A percentile compares a stretch with the other conserved stretches of the same genome.
These are phyloP conservation scores for Pogonus chalceus DNA, from an alignment of 1,140 invertebrate species.

Conservation along the genomic window DNA sequence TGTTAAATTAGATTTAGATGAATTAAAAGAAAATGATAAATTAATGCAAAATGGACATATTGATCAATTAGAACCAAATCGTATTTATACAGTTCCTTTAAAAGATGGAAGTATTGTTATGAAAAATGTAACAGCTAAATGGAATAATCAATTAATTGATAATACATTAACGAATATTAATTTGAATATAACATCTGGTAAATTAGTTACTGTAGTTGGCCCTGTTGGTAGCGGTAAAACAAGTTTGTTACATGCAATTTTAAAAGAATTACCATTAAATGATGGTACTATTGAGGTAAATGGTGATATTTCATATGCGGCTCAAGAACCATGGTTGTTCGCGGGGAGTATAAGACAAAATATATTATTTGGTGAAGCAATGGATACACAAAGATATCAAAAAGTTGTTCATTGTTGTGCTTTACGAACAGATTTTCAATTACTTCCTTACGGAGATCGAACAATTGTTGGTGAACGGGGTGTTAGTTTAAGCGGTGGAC, in stretches of 20 bases:
- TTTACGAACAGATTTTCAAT: slow-evolving; percentile 56
- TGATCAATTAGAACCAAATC: slow-evolving; percentile 37
- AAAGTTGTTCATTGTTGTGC: slow-evolving; percentile 51
- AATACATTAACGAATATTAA: slow-evolving; percentile 49
- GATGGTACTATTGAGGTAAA: slow-evolving; percentile 49
- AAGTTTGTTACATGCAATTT: slow-evolving; percentile 56
- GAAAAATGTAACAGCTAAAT: slow-evolving; percentile 50
- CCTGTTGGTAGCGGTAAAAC: slow-evolving; percentile 77
- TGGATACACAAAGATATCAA: slow-evolving; percentile 44
- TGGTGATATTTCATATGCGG: slow-evolving; percentile 67
- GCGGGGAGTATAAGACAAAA: slow-evolving; percentile 50
- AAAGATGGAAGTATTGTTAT: slow-evolving; percentile 30
- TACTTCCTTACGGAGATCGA: slow-evolving; percentile 56
- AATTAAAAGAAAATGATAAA: slow-evolving; percentile 17
- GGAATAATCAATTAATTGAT: slow-evolving; percentile 42
- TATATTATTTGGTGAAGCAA: slow-evolving; percentile 48
- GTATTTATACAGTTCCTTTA: slow-evolving; percentile 42
- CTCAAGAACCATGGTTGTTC: slow-evolving; percentile 71
- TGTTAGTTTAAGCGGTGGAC: slow-evolving; percentile 69
- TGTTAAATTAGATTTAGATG: neutral
- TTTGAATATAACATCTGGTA: slow-evolving; percentile 44
- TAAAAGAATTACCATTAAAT: slow-evolving; percentile 58
- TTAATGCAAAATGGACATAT: slow-evolving; percentile 23
- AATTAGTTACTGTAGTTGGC: slow-evolving; percentile 64
- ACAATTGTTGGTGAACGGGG: slow-evolving; percentile 79